Percentiles rank a stretch among this genome's conserved stretches.
phyloP scores from a whole-genome alignment of 2,888 invertebrate species.

The Endomychus coccineus region DNA sequence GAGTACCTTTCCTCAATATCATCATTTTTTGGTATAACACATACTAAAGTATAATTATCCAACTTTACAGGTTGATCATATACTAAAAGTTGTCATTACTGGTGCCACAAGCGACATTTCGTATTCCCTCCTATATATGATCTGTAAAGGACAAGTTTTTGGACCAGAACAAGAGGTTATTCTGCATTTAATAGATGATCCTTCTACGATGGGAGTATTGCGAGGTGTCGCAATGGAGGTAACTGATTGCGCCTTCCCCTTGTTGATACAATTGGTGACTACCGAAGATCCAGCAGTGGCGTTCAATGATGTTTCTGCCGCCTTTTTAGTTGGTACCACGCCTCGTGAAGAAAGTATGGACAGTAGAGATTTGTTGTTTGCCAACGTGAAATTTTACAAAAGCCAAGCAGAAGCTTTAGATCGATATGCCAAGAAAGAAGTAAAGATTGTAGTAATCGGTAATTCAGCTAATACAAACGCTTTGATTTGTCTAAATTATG shows the following conservation, averaged over 20 bases:
- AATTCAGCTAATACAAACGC: conserved; percentile 99
- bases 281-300: conserved; percentile 84
- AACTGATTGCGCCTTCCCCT: conserved; percentile 88
- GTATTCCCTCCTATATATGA: conserved; percentile 89
- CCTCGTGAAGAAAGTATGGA: conserved; percentile 98
- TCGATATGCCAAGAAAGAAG: conserved; percentile 44
- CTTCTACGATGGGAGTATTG: conserved; percentile 93
- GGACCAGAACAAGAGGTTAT: conserved; percentile 80
- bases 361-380: conserved; percentile 91
- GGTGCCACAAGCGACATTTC: conserved; percentile 99
- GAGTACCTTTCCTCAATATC: too few relatives aligned
- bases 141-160: conserved; percentile 94
- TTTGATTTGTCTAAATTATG: conserved; percentile 88
- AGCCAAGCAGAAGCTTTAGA: conserved; percentile 93
- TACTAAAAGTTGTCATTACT: conserved; percentile 93
- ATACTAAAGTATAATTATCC: too few relatives aligned
- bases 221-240: conserved; percentile 98
- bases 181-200: conserved; percentile 89
- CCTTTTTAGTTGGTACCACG: conserved; percentile 97
- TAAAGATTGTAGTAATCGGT: conserved; percentile 95
- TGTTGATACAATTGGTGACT: conserved; percentile 75
- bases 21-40: too few relatives aligned
- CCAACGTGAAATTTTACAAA: conserved; percentile 98
- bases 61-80: conserved; percentile 76
- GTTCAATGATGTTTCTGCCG: conserved; percentile 94